These are phyloP conservation scores for Rhipidura dahli DNA, from an alignment of 2,113 vertebrate species.

Conservation along the genomic window DNA sequence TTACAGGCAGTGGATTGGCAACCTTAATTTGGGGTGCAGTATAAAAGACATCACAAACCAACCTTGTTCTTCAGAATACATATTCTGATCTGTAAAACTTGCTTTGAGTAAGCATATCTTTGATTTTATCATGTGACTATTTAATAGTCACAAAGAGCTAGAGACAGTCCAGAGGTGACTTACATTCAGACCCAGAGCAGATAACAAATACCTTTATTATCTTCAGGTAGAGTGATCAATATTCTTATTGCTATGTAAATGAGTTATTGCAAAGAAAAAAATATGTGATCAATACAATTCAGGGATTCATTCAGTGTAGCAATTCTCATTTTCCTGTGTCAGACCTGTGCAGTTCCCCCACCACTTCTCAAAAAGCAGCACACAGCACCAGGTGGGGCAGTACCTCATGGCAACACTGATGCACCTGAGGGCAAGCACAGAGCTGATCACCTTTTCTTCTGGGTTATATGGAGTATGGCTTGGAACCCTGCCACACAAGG, in stretches of 20 bases:
- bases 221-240: neutral
- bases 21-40: neutral
- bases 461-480: too few relatives aligned
- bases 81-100: neutral
- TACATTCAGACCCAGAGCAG: neutral
- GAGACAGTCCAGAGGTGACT: neutral
- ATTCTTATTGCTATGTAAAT: neutral
- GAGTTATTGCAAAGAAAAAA: neutral
- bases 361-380: neutral
- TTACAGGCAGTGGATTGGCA: neutral
- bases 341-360: neutral
- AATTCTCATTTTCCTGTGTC: neutral
- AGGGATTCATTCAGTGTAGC: neutral
- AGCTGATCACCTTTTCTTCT: neutral
- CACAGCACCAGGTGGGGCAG: neutral
- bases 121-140: neutral
- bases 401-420: neutral
- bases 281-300: neutral
- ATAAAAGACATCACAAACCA: neutral
- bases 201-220: neutral
- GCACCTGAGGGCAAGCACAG: neutral
- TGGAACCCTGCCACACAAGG: neutral
- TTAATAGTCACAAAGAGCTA: neutral
- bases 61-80: neutral
- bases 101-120: neutral